Evolutionary conservation across 2,888 invertebrate genomes (phyloP), one percentile per base, ranked within the genome.

Genomic region (Synergus itoensis): DNA sequence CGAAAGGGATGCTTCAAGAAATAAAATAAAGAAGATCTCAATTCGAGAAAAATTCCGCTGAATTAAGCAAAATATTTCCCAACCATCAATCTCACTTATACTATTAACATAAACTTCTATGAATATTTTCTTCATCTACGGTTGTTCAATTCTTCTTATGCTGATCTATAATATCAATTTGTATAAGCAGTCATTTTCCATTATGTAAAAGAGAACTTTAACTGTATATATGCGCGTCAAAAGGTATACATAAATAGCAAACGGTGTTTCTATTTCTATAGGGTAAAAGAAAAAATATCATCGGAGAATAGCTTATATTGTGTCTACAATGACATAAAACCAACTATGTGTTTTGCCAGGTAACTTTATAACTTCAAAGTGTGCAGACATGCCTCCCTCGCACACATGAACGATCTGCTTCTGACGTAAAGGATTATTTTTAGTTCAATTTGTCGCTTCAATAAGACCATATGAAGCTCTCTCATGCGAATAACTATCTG

Each of bases 381-480:
- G 53, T 53, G 53, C 53, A 0, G n/a, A 53, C 86, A 85, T 84
- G 86, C 86, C 84, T 87, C 79, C 69, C 83, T 86, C 83, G 82
- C 84, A 87, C 86, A 87, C 90, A 88, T 89, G 90, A 89, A 88
- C 87, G 88, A 86, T 85, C 86, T 84, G 85, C 85, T 86, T 86
- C 86, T 86, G 86, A 82, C 84, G 90, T 89, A 89, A 91, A 90
- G 90, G 88, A 89, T 90, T 90, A 90, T 91, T 91, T 91, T 91
- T 91, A 91, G 90, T 89, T 88, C 87, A 88, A 91, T 91, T 91
- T 91, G 88, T 87, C 90, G 90, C 84, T 84, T 88, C 88, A 89
- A 88, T 88, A 89, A 87, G 87, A 87, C 87, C 89, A 87, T 88
- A 90, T 28, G 28, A 90, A 90, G 90, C 86, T 84, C 57, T 69